These are phyloP conservation scores for Drosophila parvula DNA, from an alignment of 1,140 invertebrate species.

Conservation along the genomic window DNA sequence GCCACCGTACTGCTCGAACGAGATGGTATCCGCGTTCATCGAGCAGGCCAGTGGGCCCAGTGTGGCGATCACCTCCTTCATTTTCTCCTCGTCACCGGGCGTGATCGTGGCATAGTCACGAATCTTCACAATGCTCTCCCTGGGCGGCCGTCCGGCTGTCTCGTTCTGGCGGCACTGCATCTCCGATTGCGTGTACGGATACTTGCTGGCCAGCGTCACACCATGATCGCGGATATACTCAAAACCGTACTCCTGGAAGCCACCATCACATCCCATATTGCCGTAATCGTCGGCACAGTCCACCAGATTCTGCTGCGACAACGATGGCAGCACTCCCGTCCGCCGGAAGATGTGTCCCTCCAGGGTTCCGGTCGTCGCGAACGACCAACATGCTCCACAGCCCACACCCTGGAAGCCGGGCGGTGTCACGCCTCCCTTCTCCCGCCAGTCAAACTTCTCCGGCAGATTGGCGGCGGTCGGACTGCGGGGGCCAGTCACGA, in stretches of 20 bases:
- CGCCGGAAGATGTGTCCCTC: slow-evolving; percentile 88
- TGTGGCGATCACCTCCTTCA: slow-evolving; percentile 91
- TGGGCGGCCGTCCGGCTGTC: slow-evolving; percentile 62
- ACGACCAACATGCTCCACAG: slow-evolving; percentile 86
- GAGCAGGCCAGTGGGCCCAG: slow-evolving; percentile 91
- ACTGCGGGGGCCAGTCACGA: slow-evolving; percentile 57
- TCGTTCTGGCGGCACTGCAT: slow-evolving; percentile 87
- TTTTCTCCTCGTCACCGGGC: slow-evolving; percentile 88
- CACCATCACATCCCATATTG: slow-evolving; percentile 89
- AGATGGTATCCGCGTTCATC: slow-evolving; percentile 91
- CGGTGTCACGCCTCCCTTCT: slow-evolving; percentile 88
- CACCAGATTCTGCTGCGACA: slow-evolving; percentile 87
- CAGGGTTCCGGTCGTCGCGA: slow-evolving; percentile 85
- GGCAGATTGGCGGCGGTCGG: slow-evolving; percentile 72
- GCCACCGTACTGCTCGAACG: slow-evolving; percentile 92
- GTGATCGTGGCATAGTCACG: slow-evolving; percentile 89
- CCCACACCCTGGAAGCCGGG: slow-evolving; percentile 88
- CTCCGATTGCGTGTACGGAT: slow-evolving; percentile 85
- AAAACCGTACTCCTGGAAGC: slow-evolving; percentile 87
- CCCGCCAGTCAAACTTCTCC: slow-evolving; percentile 87
- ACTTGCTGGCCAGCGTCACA: slow-evolving; percentile 86
- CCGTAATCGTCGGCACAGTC: slow-evolving; percentile 87
- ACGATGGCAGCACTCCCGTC: slow-evolving; percentile 88
- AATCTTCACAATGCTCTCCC: slow-evolving; percentile 87
- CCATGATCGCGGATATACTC: slow-evolving; percentile 88